Base-by-base conservation (phyloP, 2,888 invertebrate genomes). In the Candidula unifasciata region DNA sequence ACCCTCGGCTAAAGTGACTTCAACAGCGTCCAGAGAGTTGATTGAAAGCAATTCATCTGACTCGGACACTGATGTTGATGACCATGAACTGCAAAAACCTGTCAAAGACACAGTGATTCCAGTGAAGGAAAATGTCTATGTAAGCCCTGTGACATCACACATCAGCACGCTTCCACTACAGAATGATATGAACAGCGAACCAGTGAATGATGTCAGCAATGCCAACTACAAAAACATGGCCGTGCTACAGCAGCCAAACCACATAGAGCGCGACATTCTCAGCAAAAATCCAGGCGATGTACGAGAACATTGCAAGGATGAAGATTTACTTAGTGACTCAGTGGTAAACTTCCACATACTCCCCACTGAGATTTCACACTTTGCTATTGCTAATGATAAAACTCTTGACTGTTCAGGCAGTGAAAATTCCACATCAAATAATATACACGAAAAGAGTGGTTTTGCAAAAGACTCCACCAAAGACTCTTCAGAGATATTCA, bases 41-140 rank as follows among this genome's bases (percentile, higher is more conserved):
- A 74, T 85, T 30, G 80, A 80, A 18, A 85, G 85, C 78, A 85
- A 82, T 27, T 80, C 86, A 2, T 84, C 85, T 21, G 86, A 83
- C 33, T 86, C 86, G 18, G 84, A 83, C 30, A 85, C 84, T 52
- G 87, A 87, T 30, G 80, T 79, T 5, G 87, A 87, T 24, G 85
- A 83, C n/a, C 60, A 71, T 52, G 80, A 74, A 30, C 54, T 24
- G 52, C 84, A 54, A 33, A 86, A 84, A 74, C 69, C 64, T 35
- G 44, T 76, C 33, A 84, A 76, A 77, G 80, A 52, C 30, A 44
- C 44, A 52, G 30, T n/a, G 21, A 64, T 37, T 33, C 44, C 52
- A 44, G 21, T 71, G 2, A 82, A 74, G 44, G 64, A 54, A 2
- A 60, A 44, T 18, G 5, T 52, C 30, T 33, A 35, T 37, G 57